Evolutionary conservation across 2,113 vertebrate species (phyloP).

Genomic region (Orycteropus afer): DNA sequence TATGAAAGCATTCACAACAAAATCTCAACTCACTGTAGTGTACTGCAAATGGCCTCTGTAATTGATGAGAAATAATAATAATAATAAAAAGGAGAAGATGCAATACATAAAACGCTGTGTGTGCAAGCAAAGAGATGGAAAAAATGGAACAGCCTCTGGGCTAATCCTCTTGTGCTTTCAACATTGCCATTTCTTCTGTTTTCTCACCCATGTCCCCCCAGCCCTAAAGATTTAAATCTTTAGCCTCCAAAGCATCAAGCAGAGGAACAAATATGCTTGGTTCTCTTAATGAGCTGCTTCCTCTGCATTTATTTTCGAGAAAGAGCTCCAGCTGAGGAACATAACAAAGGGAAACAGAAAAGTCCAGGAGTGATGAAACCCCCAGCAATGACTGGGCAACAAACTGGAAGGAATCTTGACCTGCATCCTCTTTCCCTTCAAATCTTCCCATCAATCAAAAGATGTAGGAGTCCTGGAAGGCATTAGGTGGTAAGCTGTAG

Average conservation of each 20-base stretch:
- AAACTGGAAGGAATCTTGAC: not conserved
- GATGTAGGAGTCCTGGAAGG: not conserved
- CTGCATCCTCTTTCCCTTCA: rapidly evolving
- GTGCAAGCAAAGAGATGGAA: not conserved
- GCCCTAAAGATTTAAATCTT: not conserved
- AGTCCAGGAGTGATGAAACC: not conserved
- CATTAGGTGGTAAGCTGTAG: rapidly evolving
- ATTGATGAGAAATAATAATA: slow-evolving; percentile 36
- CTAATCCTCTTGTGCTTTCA: not conserved
- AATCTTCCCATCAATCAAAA: rapidly evolving
- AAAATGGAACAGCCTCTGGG: not conserved
- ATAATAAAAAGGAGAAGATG: not conserved
- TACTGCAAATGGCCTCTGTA: not conserved
- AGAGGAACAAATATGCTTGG: not conserved
- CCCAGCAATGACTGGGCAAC: rapidly evolving
- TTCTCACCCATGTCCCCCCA: not conserved
- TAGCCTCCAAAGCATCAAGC: not conserved
- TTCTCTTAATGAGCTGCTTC: not conserved
- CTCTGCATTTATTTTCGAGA: not conserved
- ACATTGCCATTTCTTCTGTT: not conserved
- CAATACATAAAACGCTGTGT: not conserved
- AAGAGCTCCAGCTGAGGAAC: not conserved
- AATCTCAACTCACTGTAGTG: not conserved
- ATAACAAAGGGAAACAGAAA: not conserved
- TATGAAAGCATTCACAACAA: not conserved